Base-by-base conservation (phyloP, 2,888 invertebrate species). In the Cosmia trapezina region DNA sequence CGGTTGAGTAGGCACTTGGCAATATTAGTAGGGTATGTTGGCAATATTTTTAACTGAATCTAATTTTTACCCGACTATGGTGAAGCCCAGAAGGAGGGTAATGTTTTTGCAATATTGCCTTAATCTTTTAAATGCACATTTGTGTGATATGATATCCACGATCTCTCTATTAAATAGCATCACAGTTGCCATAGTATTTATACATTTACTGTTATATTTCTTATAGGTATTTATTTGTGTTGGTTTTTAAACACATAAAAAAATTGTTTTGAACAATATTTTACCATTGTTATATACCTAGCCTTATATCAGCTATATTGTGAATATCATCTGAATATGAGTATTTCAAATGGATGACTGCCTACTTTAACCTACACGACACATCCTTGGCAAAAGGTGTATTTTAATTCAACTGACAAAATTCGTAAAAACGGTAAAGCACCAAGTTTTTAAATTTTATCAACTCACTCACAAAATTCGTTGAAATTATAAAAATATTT, bases 131-230 rank as follows among this genome's bases (percentile, higher is more conserved):
- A 72, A 28, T 33, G n/a, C 33, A 66, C 53, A 60, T 56, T 9
- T 51, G 43, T 59, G 49, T 57, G 19, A 22, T 73, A 60, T 37
- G 14, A 49, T 53, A 62, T 33, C 43, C 73, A 65, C 45, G 76
- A 77, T 80, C 80, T 77, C 76, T 80, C 51, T 61, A 73, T 17
- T 59, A 41, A 41, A 66, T 74, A 79, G n/a, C 59, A 66, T 80
- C 65, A 74, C 68, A 78, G 81, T 81, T 81, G 78, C 78, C 78
- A 78, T 78, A 81, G 41, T 78, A 67, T 80, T 53, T 57, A 64
- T 67, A 54, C 59, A 80, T 49, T n/a, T 19, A 62, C 37, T 43
- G 17, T 37, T 63, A 8, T 45, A 64, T 41, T 59, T 37, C 56
- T 57, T 47, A 47, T 19, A 49, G 37, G 37, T 37, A 37, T 70